Evolutionary conservation across 2,888 invertebrate species (phyloP), one percentile per base, ranked within the genome.

Genomic region (Schizotus pectinicornis): DNA sequence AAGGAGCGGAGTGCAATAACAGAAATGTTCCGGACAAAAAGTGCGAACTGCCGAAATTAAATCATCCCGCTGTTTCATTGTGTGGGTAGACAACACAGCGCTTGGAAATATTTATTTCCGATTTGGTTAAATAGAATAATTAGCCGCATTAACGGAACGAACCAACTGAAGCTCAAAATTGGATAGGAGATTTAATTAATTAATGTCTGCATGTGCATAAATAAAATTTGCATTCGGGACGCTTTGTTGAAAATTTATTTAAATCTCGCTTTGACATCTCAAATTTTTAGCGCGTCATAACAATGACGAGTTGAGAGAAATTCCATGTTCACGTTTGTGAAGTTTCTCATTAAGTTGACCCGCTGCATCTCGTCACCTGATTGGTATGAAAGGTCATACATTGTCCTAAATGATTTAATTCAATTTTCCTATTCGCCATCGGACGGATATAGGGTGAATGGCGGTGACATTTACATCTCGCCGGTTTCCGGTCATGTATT

Each of bases 391-490:
- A 43, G 34, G 12, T 32, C 46, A 13, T 33, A 12, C 8, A 56
- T 46, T 13, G 50, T 46, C 14, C 46, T 56, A 48, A 56, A 71
- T 71, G 67, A 68, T 71, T 67, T 65, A 69, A 69, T 65, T 60
- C 69, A 69, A 68, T 69, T 71, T 69, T 69, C 67, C 67, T 66
- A 67, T 68, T 63, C 64, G 63, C 61, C 45, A 55, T 52, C 59
- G 45, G 34, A 42, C 52, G 65, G 62, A 64, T 64, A 62, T 63
- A 59, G 65, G 58, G 56, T 56, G 55, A 56, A 53, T 59, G 65
- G 64, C 67, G 67, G 59, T 69, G 73, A 73, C 71, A 71, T 72
- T 72, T 68, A 72, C 72, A 72, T 72, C 69, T 72, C 65, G 61
- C 64, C 68, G 63, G 68, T 62, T 70, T 67, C 68, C 70, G 68